Percentiles rank a stretch among this genome's conserved stretches.
These are phyloP conservation scores for Aspidapion aeneum DNA, from an alignment of 2,888 invertebrate genomes.

Conservation along the genomic window DNA sequence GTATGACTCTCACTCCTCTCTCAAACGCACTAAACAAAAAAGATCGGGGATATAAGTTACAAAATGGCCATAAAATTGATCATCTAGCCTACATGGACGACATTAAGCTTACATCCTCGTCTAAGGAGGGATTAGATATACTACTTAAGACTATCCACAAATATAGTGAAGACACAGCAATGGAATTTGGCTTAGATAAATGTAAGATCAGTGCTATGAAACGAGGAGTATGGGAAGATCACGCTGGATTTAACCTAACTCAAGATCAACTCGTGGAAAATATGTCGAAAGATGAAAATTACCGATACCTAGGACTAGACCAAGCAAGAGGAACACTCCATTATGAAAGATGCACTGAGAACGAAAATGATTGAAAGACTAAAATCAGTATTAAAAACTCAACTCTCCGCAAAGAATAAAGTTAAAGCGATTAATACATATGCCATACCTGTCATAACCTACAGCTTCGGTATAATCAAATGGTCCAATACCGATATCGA, in stretches of 20 bases:
- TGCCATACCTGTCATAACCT: not conserved
- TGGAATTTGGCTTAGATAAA: not conserved
- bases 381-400: not conserved
- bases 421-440: not conserved
- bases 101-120: not conserved
- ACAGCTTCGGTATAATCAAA: not conserved
- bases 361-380: not conserved
- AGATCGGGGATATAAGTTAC: not conserved
- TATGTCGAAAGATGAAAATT: not conserved
- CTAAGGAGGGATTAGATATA: not conserved
- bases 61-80: not conserved
- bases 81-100: not conserved
- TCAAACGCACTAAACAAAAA: not conserved
- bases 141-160: not conserved
- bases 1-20: not conserved
- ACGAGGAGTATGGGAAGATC: not conserved
- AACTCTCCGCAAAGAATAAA: not conserved
- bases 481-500: not conserved
- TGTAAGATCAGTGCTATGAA: not conserved
- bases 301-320: not conserved
- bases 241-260: not conserved
- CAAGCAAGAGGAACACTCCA: not conserved
- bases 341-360: not conserved
- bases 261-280: not conserved
- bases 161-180: not conserved